Percentiles rank a stretch among this genome's conserved stretches.
Evolutionary conservation across 2,113 vertebrate species (phyloP).

Genomic region (Nanorana parkeri): DNA sequence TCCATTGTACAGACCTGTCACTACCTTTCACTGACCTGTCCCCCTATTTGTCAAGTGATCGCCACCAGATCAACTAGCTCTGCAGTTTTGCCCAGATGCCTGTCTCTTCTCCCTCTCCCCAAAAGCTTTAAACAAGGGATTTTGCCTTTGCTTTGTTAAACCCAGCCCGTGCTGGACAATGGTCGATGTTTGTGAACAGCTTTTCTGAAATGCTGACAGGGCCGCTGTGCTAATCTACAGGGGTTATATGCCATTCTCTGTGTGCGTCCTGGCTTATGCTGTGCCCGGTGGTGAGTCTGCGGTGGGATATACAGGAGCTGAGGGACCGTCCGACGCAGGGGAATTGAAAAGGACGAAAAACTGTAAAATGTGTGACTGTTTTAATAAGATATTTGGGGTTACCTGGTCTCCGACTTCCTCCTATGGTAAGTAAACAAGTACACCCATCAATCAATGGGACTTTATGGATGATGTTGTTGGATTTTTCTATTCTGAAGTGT

Average conservation of each 20-base stretch:
- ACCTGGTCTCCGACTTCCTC: slow-evolving; percentile 75
- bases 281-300: slow-evolving; percentile 39
- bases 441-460: too few relatives aligned
- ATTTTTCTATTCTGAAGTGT: too few relatives aligned
- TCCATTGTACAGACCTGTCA: background rate
- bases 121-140: slow-evolving; percentile 75
- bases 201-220: slow-evolving; percentile 77
- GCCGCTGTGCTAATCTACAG: slow-evolving; percentile 63
- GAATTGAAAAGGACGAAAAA: slow-evolving; percentile 15
- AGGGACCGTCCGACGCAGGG: background rate
- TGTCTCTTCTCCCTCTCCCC: slow-evolving; percentile 64
- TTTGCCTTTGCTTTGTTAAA: slow-evolving; percentile 66
- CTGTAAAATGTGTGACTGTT: slow-evolving; percentile 79
- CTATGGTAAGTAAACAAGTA: slow-evolving; percentile 69
- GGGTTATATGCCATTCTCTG: slow-evolving; percentile 60
- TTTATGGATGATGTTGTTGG: background rate
- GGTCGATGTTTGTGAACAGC: slow-evolving; percentile 69
- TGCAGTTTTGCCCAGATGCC: slow-evolving; percentile 58
- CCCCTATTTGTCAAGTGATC: slow-evolving; percentile 32
- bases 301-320: slow-evolving; percentile 28
- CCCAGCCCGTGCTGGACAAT: slow-evolving; percentile 69
- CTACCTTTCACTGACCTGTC: slow-evolving; percentile 44
- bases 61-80: slow-evolving; percentile 41
- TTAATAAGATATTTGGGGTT: slow-evolving; percentile 77
- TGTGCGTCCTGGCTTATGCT: slow-evolving; percentile 44